phyloP scores from a whole-genome alignment of 2,113 vertebrate genomes.

The Larimichthys polyactis region DNA sequence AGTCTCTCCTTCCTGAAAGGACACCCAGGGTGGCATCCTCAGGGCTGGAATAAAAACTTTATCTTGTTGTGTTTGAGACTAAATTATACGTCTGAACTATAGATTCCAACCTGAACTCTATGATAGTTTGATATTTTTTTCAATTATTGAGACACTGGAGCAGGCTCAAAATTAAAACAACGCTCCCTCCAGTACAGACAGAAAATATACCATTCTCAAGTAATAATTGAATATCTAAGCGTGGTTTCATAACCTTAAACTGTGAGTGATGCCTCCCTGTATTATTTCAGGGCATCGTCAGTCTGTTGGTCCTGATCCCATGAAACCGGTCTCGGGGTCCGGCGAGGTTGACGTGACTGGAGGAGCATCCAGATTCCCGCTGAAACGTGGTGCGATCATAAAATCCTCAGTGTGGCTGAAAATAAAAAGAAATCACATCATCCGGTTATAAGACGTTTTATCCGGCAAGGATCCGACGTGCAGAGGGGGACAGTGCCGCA shows the following conservation, averaged over 20 bases:
- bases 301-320: constrained; percentile 47
- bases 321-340: constrained; percentile 38
- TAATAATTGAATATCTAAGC: background rate
- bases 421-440: constrained; percentile 23
- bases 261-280: constrained; percentile 55
- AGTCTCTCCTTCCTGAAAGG: constrained; percentile 60
- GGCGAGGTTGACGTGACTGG: constrained; percentile 54
- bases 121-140: constrained; percentile 17
- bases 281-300: constrained; percentile 24
- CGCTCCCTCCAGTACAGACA: background rate
- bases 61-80: constrained; percentile 27
- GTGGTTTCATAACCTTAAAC: constrained; percentile 38
- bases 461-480: constrained; percentile 48
- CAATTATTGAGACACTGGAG: background rate
- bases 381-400: constrained; percentile 54
- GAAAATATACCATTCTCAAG: background rate
- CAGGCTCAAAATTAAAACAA: background rate
- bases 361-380: constrained; percentile 63
- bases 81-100: background rate
- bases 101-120: background rate
- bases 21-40: constrained; percentile 71
- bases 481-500: constrained; percentile 65
- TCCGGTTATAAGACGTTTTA: constrained; percentile 34
- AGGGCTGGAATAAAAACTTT: constrained; percentile 55
- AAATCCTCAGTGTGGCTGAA: constrained; percentile 43